Evolutionary conservation across 1,140 invertebrate species (phyloP).

Genomic region (Trichogramma pretiosum): DNA sequence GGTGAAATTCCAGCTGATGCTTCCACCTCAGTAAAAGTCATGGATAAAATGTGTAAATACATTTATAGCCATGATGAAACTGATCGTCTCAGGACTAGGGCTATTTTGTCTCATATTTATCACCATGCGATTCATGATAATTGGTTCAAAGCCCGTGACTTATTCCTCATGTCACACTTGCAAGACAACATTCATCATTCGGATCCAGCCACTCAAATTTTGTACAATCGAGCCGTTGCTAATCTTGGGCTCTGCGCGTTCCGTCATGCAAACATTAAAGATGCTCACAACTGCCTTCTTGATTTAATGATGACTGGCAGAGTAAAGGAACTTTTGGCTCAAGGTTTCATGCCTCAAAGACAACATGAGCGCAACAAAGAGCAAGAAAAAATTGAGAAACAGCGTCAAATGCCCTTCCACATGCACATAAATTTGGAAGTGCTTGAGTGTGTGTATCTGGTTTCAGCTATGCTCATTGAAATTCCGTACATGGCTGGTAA

Average conservation of each 20-base stretch:
- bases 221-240: slow-evolving; percentile 98
- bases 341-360: slow-evolving; percentile 75
- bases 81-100: slow-evolving; percentile 85
- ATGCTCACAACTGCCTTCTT: slow-evolving; percentile 93
- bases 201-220: slow-evolving; percentile 92
- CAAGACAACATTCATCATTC: slow-evolving; percentile 97
- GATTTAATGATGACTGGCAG: slow-evolving; percentile 97
- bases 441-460: slow-evolving; percentile 96
- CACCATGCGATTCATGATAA: slow-evolving; percentile 97
- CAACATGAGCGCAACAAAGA: slow-evolving; percentile 94
- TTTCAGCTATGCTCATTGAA: slow-evolving; percentile 97
- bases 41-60: slow-evolving; percentile 92
- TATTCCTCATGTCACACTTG: slow-evolving; percentile 96
- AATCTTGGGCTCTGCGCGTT: slow-evolving; percentile 97
- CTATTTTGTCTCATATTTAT: slow-evolving; percentile 97
- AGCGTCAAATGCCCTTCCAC: slow-evolving; percentile 97
- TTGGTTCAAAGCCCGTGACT: slow-evolving; percentile 95
- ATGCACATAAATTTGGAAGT: slow-evolving; percentile 99
- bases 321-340: slow-evolving; percentile 92
- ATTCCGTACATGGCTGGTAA: slow-evolving; percentile 99
- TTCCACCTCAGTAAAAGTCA: slow-evolving; percentile 72
- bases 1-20: slow-evolving; percentile 53
- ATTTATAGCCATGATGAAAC: slow-evolving; percentile 93
- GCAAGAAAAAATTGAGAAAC: slow-evolving; percentile 97
- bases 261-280: slow-evolving; percentile 93